Evolutionary conservation across 2,888 invertebrate species (phyloP).

Genomic region (Calephelis perditalis): DNA sequence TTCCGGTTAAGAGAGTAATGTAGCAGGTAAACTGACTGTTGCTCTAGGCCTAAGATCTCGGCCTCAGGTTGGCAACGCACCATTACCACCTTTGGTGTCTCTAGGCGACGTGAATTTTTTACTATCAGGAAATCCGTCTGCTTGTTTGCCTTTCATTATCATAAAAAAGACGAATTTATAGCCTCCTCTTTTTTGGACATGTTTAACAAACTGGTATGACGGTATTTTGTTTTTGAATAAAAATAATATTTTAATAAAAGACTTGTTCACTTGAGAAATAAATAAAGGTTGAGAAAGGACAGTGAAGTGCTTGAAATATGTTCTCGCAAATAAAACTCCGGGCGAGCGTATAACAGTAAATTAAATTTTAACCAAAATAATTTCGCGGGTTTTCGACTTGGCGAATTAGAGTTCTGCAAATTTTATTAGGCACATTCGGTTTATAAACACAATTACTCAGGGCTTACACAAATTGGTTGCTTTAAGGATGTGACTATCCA

Average conservation of each 20-base stretch:
- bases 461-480: not conserved
- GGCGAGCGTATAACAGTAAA: constrained; percentile 22
- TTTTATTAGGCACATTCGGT: constrained; percentile 29
- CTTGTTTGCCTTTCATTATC: too few species aligned
- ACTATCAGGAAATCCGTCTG: too few species aligned
- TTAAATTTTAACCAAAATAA: constrained; percentile 29
- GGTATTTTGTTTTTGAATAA: too few species aligned
- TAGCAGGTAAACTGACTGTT: too few species aligned
- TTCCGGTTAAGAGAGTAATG: too few species aligned
- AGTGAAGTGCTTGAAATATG: constrained; percentile 7
- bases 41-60: too few species aligned
- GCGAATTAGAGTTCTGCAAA: constrained; percentile 29
- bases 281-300: not conserved
- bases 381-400: constrained; percentile 25
- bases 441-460: constrained; percentile 23
- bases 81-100: too few species aligned
- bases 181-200: too few species aligned
- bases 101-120: too few species aligned
- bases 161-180: too few species aligned
- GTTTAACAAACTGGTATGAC: too few species aligned
- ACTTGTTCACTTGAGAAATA: not conserved
- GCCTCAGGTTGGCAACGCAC: too few species aligned
- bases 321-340: constrained; percentile 21
- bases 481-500: not conserved
- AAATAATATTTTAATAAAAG: not conserved